phyloP scores from a whole-genome alignment of 2,797 vertebrate genomes.

The Crenichthys baileyi region DNA sequence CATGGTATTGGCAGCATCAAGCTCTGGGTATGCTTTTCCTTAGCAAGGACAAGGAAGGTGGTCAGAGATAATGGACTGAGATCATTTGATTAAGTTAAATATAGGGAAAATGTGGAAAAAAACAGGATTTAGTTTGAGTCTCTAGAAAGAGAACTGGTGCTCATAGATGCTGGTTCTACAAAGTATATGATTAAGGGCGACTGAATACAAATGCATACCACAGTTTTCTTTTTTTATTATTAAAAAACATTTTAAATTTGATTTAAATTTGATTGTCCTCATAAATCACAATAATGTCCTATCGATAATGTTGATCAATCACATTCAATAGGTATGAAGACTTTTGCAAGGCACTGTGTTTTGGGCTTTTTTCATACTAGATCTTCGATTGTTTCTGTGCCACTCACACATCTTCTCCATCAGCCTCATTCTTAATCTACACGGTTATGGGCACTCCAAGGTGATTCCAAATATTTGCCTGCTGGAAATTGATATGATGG shows the following conservation, averaged over 20 bases:
- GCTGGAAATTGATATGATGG: conserved; percentile 35
- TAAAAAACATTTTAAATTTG: background rate
- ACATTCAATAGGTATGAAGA: background rate
- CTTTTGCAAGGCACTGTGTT: background rate
- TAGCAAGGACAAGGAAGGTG: background rate
- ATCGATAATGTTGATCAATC: background rate
- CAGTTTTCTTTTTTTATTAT: background rate
- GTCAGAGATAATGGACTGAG: background rate
- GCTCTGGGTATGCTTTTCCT: background rate
- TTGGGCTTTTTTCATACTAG: background rate
- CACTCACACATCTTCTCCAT: conserved; percentile 1
- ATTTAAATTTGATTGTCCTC: too few relatives aligned
- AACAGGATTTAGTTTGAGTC: background rate
- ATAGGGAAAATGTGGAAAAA: background rate
- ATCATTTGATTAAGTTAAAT: background rate
- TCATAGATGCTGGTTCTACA: background rate
- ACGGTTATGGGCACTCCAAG: conserved; percentile 16
- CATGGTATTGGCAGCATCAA: background rate
- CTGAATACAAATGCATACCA: background rate
- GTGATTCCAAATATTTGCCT: conserved; percentile 39
- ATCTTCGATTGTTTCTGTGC: background rate
- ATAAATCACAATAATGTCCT: background rate
- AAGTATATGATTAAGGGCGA: background rate
- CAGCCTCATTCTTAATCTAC: conserved; percentile 19
- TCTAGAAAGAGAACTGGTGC: background rate